A percentile compares a stretch with the other conserved stretches of the same genome.
Evolutionary conservation across 1,140 invertebrate genomes (phyloP).

Genomic region (Heterodera carotae): DNA sequence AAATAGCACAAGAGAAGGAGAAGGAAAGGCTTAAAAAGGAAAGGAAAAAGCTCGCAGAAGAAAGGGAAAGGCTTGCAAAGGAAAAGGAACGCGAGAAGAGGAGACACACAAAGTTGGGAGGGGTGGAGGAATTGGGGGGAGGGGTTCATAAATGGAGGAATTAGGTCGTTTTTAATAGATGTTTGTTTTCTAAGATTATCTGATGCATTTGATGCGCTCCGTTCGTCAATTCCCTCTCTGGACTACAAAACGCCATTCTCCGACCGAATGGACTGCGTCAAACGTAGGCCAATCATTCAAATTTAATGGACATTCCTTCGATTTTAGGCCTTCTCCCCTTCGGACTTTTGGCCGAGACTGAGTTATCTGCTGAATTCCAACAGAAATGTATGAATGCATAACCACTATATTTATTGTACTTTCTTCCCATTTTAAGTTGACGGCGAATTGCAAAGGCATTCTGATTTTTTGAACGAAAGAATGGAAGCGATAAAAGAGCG

Average conservation of each 20-base stretch:
- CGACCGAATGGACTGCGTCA: slow-evolving; percentile 3
- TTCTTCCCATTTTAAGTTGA: background rate
- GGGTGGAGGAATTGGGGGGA: too few relatives aligned
- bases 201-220: background rate
- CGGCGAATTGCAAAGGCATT: slow-evolving; percentile 14
- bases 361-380: background rate
- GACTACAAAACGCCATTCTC: slow-evolving; percentile 4
- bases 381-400: background rate
- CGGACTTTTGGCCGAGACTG: background rate
- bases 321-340: slow-evolving; percentile 11
- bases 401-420: background rate
- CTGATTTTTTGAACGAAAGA: background rate
- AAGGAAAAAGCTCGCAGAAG: background rate
- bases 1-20: background rate
- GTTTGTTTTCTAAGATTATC: background rate
- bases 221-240: background rate
- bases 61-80: background rate
- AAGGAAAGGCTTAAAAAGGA: background rate
- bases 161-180: background rate
- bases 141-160: background rate
- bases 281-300: background rate
- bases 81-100: background rate
- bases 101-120: background rate
- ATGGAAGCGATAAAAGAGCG: background rate
- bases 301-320: background rate